phyloP scores from a whole-genome alignment of 2,888 invertebrate genomes.

The Formica aserva region DNA sequence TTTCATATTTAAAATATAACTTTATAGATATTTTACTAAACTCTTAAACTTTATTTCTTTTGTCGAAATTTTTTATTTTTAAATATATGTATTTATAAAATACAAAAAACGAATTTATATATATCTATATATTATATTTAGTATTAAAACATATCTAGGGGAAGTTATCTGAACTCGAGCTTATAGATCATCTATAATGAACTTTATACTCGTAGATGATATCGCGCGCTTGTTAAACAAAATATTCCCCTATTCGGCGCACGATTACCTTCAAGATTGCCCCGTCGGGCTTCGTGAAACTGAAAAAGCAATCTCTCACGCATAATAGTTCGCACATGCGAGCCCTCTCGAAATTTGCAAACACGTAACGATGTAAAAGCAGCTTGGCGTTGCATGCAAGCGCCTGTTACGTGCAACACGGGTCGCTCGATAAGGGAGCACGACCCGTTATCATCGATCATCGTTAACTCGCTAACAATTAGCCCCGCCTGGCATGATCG shows the following conservation, averaged over 20 bases:
- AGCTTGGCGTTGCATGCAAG: conserved; percentile 70
- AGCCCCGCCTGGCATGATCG: conserved; percentile 57
- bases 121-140: neutral
- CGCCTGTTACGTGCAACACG: conserved; percentile 68
- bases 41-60: neutral
- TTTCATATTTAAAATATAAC: neutral
- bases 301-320: conserved; percentile 55
- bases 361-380: conserved; percentile 70
- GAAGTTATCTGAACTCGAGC: neutral
- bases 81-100: neutral
- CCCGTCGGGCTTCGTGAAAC: conserved; percentile 44
- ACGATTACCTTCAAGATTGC: conserved; percentile 51
- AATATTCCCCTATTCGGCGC: conserved; percentile 42
- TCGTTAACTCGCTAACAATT: conserved; percentile 75
- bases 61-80: neutral
- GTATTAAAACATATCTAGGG: neutral
- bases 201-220: conserved; percentile 30
- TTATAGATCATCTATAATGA: neutral
- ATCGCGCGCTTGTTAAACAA: conserved; percentile 48
- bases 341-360: conserved; percentile 71
- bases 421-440: conserved; percentile 66
- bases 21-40: neutral
- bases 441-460: conserved; percentile 76
- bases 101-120: neutral
- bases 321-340: conserved; percentile 64